Conservation (phyloP, 2,888 invertebrate species). For the Boloria selene region DNA sequence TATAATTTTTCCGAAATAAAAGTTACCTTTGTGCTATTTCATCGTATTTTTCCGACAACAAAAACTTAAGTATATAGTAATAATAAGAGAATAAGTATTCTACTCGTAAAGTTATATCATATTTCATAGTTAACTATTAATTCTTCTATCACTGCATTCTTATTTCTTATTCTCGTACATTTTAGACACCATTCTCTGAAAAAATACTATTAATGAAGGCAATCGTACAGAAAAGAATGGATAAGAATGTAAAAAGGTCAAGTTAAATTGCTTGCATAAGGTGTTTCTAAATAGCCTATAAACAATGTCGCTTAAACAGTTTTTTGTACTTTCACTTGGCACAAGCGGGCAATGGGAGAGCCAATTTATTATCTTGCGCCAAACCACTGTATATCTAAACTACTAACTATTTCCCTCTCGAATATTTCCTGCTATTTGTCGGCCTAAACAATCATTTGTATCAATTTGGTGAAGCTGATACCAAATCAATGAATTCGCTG, state of each 20-base stretch:
- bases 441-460: conserved; percentile 60
- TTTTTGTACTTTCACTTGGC: conserved; percentile 51
- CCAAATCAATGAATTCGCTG: conserved; percentile 47
- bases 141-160: no score
- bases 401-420: conserved; percentile 44
- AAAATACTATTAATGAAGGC: neutral
- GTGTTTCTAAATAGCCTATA: conserved; percentile 40
- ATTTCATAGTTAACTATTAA: no score
- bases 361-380: conserved; percentile 54
- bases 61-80: no score
- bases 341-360: conserved; percentile 45
- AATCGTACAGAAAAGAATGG: neutral
- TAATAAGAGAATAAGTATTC: no score
- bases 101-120: no score
- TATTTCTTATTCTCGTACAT: no score
- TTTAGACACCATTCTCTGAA: no score
- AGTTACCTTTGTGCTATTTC: no score
- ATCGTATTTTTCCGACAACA: neutral
- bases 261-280: conserved; percentile 36
- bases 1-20: no score
- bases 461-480: conserved; percentile 56
- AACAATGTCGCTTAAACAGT: conserved; percentile 35
- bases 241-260: conserved; percentile 22
- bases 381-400: conserved; percentile 43
- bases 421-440: conserved; percentile 49